Conservation (phyloP, 2,888 invertebrate genomes). For the Hypomecis atomaria region DNA sequence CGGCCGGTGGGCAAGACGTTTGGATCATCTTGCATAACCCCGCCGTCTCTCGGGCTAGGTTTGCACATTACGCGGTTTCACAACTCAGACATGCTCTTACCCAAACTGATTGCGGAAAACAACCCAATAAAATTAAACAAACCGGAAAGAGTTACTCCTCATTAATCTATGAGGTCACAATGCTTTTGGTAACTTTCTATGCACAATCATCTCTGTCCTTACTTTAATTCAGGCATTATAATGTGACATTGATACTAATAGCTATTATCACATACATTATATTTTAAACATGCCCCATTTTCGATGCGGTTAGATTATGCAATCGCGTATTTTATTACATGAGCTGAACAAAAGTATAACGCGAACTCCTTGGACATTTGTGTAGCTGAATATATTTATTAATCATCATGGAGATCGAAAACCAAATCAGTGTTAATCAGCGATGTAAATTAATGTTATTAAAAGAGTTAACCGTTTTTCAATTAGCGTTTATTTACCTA, state of each 20-base stretch:
- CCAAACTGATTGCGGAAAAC: constrained; percentile 70
- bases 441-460: constrained; percentile 33
- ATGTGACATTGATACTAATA: constrained; percentile 20
- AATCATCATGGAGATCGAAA: not conserved
- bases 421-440: constrained; percentile 24
- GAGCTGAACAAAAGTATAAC: constrained; percentile 1
- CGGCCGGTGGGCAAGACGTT: constrained; percentile 10
- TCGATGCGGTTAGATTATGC: constrained; percentile 21
- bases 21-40: constrained; percentile 62
- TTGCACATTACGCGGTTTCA: constrained; percentile 62
- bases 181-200: constrained; percentile 40
- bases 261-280: constrained; percentile 15
- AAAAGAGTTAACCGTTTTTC: constrained; percentile 20
- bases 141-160: constrained; percentile 55
- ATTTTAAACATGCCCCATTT: constrained; percentile 16
- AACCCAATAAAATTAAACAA: constrained; percentile 58
- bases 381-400: not conserved
- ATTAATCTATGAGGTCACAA: constrained; percentile 47
- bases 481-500: constrained; percentile 28
- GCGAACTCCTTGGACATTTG: not conserved
- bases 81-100: constrained; percentile 68
- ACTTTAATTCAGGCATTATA: constrained; percentile 8
- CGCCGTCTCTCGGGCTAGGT: constrained; percentile 41
- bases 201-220: constrained; percentile 29
- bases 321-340: constrained; percentile 25